Evolutionary conservation across 2,888 invertebrate species (phyloP).

Genomic region (Andrena chrysosceles): DNA sequence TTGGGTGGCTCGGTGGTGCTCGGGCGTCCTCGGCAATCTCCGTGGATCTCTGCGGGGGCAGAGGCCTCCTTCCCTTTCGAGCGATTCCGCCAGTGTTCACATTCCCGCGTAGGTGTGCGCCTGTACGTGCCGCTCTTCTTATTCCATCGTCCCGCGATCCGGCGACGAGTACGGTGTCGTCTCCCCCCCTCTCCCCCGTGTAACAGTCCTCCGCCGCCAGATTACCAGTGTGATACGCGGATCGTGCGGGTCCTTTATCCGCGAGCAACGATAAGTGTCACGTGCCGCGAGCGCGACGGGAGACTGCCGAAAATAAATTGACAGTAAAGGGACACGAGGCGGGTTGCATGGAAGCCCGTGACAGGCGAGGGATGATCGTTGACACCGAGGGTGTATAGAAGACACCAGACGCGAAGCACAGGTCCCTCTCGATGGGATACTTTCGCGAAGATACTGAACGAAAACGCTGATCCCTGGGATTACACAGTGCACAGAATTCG

Average conservation of each 20-base stretch:
- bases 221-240: constrained; percentile 29
- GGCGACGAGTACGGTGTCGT: constrained; percentile 33
- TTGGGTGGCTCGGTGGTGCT: constrained; percentile 67
- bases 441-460: neutral
- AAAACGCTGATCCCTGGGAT: neutral
- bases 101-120: constrained; percentile 74
- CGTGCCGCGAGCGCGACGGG: neutral
- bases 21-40: constrained; percentile 77
- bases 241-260: neutral
- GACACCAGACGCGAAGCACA: neutral
- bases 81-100: constrained; percentile 70
- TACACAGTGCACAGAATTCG: neutral
- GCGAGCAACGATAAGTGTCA: neutral
- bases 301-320: neutral
- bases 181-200: neutral
- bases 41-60: constrained; percentile 84
- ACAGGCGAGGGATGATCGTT: constrained; percentile 16
- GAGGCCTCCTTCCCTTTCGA: constrained; percentile 76
- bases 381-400: neutral
- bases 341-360: constrained; percentile 30
- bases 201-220: neutral
- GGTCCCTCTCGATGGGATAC: neutral
- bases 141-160: constrained; percentile 47
- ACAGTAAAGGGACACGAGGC: constrained; percentile 6
- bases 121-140: constrained; percentile 54